Conservation (phyloP, 2,888 invertebrate species). For the Rhorus exstirpatorius region DNA sequence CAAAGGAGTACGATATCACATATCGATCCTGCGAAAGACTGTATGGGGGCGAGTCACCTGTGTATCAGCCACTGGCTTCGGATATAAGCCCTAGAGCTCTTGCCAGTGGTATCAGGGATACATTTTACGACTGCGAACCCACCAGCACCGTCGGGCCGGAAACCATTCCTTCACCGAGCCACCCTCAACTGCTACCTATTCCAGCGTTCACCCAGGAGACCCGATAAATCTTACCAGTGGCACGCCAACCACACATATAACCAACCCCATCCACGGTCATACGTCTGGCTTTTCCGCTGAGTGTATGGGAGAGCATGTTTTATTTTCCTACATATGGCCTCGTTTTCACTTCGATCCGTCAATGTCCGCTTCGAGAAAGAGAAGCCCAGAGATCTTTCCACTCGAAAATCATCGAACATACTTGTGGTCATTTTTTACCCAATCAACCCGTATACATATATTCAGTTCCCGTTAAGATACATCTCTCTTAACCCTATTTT, state of each 20-base stretch:
- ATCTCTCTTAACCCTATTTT: neutral
- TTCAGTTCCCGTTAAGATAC: slow-evolving; percentile 5
- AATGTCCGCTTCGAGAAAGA: too few relatives aligned
- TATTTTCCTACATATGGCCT: slow-evolving; percentile 13
- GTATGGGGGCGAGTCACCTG: neutral
- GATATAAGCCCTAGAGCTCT: slow-evolving; percentile 7
- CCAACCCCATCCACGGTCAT: slow-evolving; percentile 1
- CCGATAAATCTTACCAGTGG: slow-evolving; percentile 80
- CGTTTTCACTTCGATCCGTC: slow-evolving; percentile 39
- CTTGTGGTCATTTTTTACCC: too few relatives aligned
- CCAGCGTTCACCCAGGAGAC: slow-evolving; percentile 77
- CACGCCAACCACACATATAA: slow-evolving; percentile 78
- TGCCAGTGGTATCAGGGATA: slow-evolving; percentile 67
- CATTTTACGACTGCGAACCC: slow-evolving; percentile 75
- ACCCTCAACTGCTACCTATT: slow-evolving; percentile 80
- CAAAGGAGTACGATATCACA: neutral
- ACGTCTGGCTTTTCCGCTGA: slow-evolving; percentile 15
- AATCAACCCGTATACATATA: neutral
- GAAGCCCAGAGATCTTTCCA: too few relatives aligned
- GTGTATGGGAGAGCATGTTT: neutral
- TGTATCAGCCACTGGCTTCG: slow-evolving; percentile 39
- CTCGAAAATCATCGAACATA: too few relatives aligned
- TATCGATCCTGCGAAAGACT: slow-evolving; percentile 40
- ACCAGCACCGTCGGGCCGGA: slow-evolving; percentile 79
- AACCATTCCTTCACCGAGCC: slow-evolving; percentile 82